Conservation (phyloP, 2,797 vertebrate genomes). For the Delichon dasypus region DNA sequence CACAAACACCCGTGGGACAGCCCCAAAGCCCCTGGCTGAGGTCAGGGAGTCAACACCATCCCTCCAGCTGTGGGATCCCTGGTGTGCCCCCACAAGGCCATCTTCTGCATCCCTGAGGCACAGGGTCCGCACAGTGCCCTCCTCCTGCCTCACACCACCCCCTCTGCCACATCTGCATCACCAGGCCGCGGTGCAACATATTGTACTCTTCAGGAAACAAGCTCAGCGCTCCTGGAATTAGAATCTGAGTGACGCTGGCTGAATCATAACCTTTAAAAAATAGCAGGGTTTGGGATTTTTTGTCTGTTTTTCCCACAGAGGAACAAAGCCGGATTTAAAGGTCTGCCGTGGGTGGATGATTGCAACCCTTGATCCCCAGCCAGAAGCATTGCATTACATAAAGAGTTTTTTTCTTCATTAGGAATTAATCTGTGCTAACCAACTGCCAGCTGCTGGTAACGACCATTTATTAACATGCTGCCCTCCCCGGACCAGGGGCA, state of each 20-base stretch:
- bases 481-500: background rate
- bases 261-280: slow-evolving; percentile 55
- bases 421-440: slow-evolving; percentile 79
- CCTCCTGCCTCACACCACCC: background rate
- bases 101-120: background rate
- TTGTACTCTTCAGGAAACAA: slow-evolving; percentile 24
- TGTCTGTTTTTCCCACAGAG: background rate
- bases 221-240: slow-evolving; percentile 4
- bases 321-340: slow-evolving; percentile 70
- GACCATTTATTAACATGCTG: slow-evolving; percentile 32
- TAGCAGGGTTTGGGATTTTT: background rate
- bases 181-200: background rate
- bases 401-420: slow-evolving; percentile 79
- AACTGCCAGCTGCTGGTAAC: slow-evolving; percentile 72
- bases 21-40: fast-evolving
- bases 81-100: background rate
- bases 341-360: slow-evolving; percentile 76
- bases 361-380: slow-evolving; percentile 74
- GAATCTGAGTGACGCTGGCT: background rate
- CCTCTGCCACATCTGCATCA: background rate
- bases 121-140: fast-evolving
- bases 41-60: fast-evolving
- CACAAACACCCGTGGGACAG: background rate
- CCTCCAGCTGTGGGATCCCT: background rate
- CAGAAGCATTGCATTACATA: slow-evolving; percentile 80